phyloP scores from a whole-genome alignment of 2,888 invertebrate genomes.

The Conops quadrifasciatus region DNA sequence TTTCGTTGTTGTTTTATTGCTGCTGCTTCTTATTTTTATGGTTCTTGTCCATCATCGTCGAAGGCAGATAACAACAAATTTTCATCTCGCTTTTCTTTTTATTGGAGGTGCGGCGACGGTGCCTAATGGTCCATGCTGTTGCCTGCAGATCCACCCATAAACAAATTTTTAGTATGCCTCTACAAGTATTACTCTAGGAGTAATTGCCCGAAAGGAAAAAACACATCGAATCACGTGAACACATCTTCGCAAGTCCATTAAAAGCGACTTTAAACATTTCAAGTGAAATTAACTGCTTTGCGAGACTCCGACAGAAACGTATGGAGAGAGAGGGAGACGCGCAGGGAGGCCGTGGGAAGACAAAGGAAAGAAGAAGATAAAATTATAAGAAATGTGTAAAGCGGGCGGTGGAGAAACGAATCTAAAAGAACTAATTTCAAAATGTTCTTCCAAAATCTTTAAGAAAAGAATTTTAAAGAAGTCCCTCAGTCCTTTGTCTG shows the following conservation, averaged over 20 bases:
- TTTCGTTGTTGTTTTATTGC: constrained; percentile 22
- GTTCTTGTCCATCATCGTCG: constrained; percentile 38
- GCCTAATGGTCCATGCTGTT: constrained; percentile 8
- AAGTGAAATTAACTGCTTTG: constrained; percentile 38
- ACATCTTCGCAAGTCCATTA: constrained; percentile 37
- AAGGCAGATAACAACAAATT: constrained; percentile 35
- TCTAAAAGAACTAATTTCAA: no score
- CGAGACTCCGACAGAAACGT: no score
- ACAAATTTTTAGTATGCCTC: constrained; percentile 20
- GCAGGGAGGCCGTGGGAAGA: no score
- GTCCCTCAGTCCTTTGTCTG: no score
- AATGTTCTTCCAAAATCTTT: no score
- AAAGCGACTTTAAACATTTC: constrained; percentile 38
- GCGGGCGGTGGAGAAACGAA: no score
- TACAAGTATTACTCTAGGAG: constrained; percentile 20
- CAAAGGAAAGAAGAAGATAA: no score
- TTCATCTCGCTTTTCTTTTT: constrained; percentile 24
- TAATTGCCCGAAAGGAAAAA: constrained; percentile 27
- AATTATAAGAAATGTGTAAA: no score
- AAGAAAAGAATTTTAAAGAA: no score
- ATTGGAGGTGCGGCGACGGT: constrained; percentile 31
- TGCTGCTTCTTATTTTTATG: not conserved
- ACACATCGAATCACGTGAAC: constrained; percentile 8
- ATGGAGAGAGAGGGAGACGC: no score
- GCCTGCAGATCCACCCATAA: constrained; percentile 24